Base-by-base conservation (phyloP, 2,113 vertebrate genomes). In the Tachycineta bicolor region DNA sequence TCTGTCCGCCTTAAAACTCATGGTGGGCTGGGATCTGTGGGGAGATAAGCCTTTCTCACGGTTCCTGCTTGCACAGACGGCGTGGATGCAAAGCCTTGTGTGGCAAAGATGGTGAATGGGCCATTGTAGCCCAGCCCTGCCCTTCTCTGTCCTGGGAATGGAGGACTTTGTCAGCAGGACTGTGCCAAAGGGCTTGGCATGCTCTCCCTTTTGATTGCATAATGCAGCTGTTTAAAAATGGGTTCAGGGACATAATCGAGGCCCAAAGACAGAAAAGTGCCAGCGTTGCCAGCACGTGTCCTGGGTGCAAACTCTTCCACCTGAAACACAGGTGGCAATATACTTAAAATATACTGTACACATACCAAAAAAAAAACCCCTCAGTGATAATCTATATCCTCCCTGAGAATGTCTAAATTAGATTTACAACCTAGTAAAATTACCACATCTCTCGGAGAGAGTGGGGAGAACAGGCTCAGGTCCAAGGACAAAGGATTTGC, bases 1-100 rank as follows among this genome's bases (percentile, higher is more conserved):
- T 96, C 96, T 93, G 94, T 92, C 94, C 41, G 28, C 65, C 88
- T 86, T 81, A 56, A 93, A 92, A 83, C 6, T 74, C 69, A 39
- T 3, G 20, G 56, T 2, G 3, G 76, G 80, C 74, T 93, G 73
- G 62, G 49, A 67, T 90, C 79, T n/a, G 29, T 7, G 5, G 53
- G 44, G 82, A 91, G 31, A 84, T 44, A 26, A 83, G 58, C 49
- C 8, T 0, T 73, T 80, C 73, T 83, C 8, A 0, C 28, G 2
- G 8, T 10, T 77, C 23, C 29, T 83, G 39, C 64, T 70, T 3
- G 0, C 39, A 56, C 60, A 88, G 82, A 69, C 4, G 0, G 22
- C 44, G 17, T 46, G 4, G 4, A 52, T 49, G 58, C 7, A 10
- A 56, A 91, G 49, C 34, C 62, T 43, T 3, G 2, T 64, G 33